Evolutionary conservation across 2,113 vertebrate genomes (phyloP).

Genomic region (Nibea albiflora): DNA sequence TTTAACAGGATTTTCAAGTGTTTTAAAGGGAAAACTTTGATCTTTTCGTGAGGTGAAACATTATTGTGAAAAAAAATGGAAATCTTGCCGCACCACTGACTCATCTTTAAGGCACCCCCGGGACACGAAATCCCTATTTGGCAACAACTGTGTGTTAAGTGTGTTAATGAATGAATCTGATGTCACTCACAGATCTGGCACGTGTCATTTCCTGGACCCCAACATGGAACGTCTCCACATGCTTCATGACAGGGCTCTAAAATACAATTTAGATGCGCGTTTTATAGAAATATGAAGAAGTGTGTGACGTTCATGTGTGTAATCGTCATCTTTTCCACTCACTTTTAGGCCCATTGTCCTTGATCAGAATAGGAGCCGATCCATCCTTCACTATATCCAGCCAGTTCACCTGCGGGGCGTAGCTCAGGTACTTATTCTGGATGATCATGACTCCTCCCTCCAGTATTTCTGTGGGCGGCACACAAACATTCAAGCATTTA

Average conservation of each 20-base stretch:
- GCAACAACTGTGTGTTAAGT: not conserved
- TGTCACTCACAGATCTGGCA: conserved; percentile 89
- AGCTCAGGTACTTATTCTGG: conserved; percentile 90
- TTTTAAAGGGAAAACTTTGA: too few species aligned
- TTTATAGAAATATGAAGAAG: not conserved
- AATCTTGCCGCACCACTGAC: not conserved
- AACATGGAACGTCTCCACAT: conserved; percentile 84
- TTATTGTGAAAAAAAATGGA: not conserved
- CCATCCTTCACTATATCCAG: conserved; percentile 88
- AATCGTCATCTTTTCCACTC: conserved; percentile 36
- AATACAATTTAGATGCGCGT: not conserved
- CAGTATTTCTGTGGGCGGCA: conserved; percentile 88
- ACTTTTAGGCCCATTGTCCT: conserved; percentile 83
- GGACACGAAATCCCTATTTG: not conserved
- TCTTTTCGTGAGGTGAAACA: not conserved
- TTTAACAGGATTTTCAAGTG: not conserved
- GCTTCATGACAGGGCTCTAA: conserved; percentile 76
- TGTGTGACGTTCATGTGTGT: not conserved
- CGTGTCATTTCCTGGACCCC: conserved; percentile 84
- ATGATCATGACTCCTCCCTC: conserved; percentile 90
- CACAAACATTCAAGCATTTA: conserved; percentile 48
- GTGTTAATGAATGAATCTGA: not conserved
- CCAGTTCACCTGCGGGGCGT: conserved; percentile 89
- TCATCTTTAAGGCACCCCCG: not conserved
- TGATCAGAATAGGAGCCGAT: conserved; percentile 76